Conservation (phyloP, 1,140 invertebrate species). For the Meloidogyne exigua region DNA sequence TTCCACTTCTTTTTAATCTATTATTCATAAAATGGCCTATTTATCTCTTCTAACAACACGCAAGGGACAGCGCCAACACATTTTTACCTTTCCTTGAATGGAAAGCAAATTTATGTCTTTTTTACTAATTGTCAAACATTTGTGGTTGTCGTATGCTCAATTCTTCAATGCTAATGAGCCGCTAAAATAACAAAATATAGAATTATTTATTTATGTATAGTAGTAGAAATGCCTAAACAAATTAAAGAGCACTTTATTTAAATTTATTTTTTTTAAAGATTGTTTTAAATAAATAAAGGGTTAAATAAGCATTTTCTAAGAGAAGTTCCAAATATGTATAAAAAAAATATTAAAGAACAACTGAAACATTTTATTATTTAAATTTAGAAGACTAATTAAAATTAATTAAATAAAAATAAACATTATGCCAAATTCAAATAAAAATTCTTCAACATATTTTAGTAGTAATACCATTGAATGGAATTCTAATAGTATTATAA, state of each 20-base stretch:
- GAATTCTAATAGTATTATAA: too few relatives aligned
- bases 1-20: not conserved
- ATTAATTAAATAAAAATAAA: not conserved
- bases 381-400: too few relatives aligned
- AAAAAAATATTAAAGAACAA: too few relatives aligned
- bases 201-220: too few relatives aligned
- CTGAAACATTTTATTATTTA: too few relatives aligned
- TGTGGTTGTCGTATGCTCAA: not conserved
- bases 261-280: too few relatives aligned
- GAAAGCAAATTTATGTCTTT: not conserved
- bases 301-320: too few relatives aligned
- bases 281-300: too few relatives aligned
- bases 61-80: not conserved
- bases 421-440: not conserved
- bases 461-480: not conserved
- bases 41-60: not conserved
- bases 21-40: not conserved
- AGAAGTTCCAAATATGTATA: too few relatives aligned
- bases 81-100: slow-evolving; percentile 1
- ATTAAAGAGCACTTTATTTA: too few relatives aligned
- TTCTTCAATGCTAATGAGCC: not conserved
- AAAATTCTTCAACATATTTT: not conserved
- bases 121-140: slow-evolving; percentile 5
- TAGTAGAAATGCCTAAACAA: not conserved
- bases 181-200: not conserved